phyloP scores from a whole-genome alignment of 2,797 vertebrate species.

The Myotis pilosus region DNA sequence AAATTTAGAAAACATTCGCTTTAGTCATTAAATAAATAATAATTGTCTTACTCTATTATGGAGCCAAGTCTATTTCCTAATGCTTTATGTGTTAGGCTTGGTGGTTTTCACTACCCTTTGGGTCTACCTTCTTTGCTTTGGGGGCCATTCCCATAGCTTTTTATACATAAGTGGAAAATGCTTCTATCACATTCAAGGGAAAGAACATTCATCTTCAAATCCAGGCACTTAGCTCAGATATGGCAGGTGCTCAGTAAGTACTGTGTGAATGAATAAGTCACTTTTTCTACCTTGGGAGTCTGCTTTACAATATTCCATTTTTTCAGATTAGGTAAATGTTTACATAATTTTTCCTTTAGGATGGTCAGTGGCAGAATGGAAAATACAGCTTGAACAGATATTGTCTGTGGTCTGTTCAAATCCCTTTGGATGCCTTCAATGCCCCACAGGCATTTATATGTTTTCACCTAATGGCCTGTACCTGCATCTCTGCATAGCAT shows the following conservation, averaged over 20 bases:
- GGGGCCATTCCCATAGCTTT: not conserved
- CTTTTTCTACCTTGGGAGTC: not conserved
- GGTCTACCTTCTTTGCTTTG: not conserved
- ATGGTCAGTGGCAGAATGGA: not conserved
- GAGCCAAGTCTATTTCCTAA: not conserved
- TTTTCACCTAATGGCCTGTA: not conserved
- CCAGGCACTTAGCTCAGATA: not conserved
- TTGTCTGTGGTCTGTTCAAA: not conserved
- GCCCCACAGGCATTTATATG: not conserved
- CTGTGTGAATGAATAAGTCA: not conserved
- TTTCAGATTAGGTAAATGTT: not conserved
- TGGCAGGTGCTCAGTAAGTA: not conserved
- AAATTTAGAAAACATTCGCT: not conserved
- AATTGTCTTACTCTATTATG: not conserved
- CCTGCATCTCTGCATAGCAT: not conserved
- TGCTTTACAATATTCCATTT: not conserved
- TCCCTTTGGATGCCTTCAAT: not conserved
- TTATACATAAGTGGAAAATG: not conserved
- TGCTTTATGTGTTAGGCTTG: not conserved
- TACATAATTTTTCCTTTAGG: not conserved
- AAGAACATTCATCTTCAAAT: constrained; percentile 13
- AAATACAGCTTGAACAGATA: not conserved
- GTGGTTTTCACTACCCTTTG: not conserved
- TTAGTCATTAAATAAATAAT: not conserved
- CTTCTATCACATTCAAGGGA: not conserved